Evolutionary conservation across 2,113 vertebrate species (phyloP), one percentile per base, ranked within the genome.

Genomic region (Mungos mungo): DNA sequence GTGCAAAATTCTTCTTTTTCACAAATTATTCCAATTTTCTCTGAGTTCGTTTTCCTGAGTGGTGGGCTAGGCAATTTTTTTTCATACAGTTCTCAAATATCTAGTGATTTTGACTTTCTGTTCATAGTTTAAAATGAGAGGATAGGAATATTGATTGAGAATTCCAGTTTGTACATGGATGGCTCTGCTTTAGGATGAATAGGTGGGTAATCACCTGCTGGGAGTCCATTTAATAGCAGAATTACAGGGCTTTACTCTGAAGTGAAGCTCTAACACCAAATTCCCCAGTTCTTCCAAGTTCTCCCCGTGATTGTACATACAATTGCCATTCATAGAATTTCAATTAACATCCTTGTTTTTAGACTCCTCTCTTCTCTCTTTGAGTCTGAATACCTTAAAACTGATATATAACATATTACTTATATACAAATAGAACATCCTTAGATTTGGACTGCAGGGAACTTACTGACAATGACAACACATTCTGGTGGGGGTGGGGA

Each of bases 311-410:
- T 83, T 81, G 14, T 13, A 27, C 38, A 57, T 12, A 66, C 23
- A 81, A 3, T 65, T 94, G 52, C 10, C 29, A 72, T 50, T 68
- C 13, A 45, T 3, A 77, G 9, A 82, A 77, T 85, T 95, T 57
- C 45, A 85, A 54, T 33, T 41, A 66, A n/a, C 4, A 41, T 0
- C 7, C 57, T 77, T 41, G 2, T 27, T 71, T 89, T 45, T 18
- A 86, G 15, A 86, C 12, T 84, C 29, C 57, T 97, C 29, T 80
- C 63, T 18, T 13, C 19, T 66, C 4, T 68, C 38, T 66, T 83
- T 84, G 91, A 90, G 23, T 80, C 31, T 82, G 23, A 89, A 69
- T 76, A 47, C 16, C 52, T 95, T 95, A 25, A 27, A 93, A 52
- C 21, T 74, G 31, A 74, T 33, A 66, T 50, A 74, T 69, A 83